These are phyloP conservation scores for Bombus superbus DNA, from an alignment of 1,140 invertebrate species.

Conservation along the genomic window DNA sequence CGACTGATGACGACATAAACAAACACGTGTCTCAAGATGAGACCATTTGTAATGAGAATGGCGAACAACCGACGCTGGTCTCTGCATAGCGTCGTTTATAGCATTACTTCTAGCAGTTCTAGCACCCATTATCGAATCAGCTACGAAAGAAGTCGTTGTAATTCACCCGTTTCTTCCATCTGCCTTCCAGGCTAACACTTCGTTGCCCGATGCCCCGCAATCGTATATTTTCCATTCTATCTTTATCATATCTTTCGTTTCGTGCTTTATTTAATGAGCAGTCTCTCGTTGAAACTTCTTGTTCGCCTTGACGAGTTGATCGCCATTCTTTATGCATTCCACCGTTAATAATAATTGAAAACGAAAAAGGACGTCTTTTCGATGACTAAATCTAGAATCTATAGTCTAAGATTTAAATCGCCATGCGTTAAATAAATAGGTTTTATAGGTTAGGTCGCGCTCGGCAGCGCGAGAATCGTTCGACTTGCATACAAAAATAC, in stretches of 20 bases:
- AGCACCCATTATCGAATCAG: conserved; percentile 49
- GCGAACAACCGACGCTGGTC: conserved; percentile 37
- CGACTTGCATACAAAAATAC: not conserved
- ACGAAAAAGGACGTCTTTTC: no score
- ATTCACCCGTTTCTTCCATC: conserved; percentile 12
- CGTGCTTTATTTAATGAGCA: not conserved
- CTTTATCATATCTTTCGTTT: not conserved
- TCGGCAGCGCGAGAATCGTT: not conserved
- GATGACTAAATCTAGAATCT: not conserved
- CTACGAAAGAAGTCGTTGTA: conserved; percentile 28
- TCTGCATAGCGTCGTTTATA: conserved; percentile 46
- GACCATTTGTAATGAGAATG: conserved; percentile 68
- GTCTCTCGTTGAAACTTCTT: not conserved
- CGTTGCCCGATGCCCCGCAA: no score
- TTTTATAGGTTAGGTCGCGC: no score
- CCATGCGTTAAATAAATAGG: no score
- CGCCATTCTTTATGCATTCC: not conserved
- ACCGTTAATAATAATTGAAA: not conserved
- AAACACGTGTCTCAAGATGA: conserved; percentile 65
- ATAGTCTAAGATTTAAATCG: no score
- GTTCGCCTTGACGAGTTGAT: not conserved
- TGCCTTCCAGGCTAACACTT: not conserved
- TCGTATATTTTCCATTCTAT: conserved; percentile 1
- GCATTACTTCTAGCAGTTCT: conserved; percentile 40
- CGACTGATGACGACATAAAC: conserved; percentile 66